Evolutionary conservation across 2,113 vertebrate species (phyloP).

Genomic region (Clarias gariepinus): DNA sequence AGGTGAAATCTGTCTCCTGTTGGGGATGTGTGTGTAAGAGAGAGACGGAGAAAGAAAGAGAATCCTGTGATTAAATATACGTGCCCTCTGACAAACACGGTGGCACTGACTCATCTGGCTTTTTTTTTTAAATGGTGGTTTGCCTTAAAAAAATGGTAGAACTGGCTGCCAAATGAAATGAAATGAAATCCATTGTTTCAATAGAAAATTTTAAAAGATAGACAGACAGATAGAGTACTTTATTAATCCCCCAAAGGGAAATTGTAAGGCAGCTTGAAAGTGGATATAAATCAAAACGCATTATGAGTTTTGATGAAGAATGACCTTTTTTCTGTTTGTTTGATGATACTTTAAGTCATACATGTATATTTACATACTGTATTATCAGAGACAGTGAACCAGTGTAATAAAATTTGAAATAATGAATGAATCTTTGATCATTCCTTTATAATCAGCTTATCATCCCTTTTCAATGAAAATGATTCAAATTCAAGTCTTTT

Average conservation of each 20-base stretch:
- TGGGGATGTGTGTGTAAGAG: constrained; percentile 24
- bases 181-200: constrained; percentile 2
- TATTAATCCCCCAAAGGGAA: no score
- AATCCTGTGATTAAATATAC: constrained; percentile 29
- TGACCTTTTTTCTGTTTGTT: background rate
- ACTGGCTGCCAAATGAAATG: background rate
- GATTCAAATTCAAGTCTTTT: background rate
- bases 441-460: background rate
- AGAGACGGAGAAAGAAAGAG: background rate
- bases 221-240: no score
- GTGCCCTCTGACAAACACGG: constrained; percentile 26
- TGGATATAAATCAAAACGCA: background rate
- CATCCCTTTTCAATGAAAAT: background rate
- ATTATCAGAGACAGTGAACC: background rate
- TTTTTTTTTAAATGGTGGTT: background rate
- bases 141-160: background rate
- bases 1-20: constrained; percentile 11
- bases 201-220: background rate
- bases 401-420: background rate
- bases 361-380: background rate
- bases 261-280: background rate
- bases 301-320: background rate
- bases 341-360: background rate
- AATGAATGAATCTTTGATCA: background rate
- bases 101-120: constrained; percentile 25